Conservation (phyloP, 2,113 vertebrate species). For the Cyphomyrus plagiostoma region DNA sequence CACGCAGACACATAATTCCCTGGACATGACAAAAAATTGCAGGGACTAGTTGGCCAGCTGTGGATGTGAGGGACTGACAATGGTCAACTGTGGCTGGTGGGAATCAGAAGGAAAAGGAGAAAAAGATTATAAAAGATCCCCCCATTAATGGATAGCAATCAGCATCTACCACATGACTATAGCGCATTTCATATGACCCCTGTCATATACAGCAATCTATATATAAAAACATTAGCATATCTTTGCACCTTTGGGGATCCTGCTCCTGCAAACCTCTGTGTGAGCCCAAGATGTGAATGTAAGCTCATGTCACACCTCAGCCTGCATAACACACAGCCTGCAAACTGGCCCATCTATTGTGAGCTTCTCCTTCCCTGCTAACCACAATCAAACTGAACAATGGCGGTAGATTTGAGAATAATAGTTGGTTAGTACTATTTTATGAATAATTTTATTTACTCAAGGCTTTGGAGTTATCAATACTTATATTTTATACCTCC, state of each 20-base stretch:
- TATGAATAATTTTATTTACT: not conserved
- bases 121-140: not conserved
- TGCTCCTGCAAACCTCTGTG: not conserved
- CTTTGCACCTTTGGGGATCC: not conserved
- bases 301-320: not conserved
- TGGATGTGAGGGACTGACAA: not conserved
- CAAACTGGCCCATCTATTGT: not conserved
- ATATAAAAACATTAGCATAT: slow-evolving; percentile 4
- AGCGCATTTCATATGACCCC: not conserved
- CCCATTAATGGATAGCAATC: not conserved
- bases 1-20: not conserved
- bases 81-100: not conserved
- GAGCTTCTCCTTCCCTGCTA: not conserved
- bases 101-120: not conserved
- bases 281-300: not conserved
- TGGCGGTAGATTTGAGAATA: not conserved
- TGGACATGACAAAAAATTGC: not conserved
- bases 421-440: not conserved
- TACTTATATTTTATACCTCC: not conserved
- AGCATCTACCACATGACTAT: not conserved
- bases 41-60: not conserved
- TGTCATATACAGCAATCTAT: not conserved
- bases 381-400: not conserved
- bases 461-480: not conserved
- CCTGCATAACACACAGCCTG: not conserved